Evolutionary conservation across 2,888 invertebrate genomes (phyloP).

Genomic region (Pelosia muscerda): DNA sequence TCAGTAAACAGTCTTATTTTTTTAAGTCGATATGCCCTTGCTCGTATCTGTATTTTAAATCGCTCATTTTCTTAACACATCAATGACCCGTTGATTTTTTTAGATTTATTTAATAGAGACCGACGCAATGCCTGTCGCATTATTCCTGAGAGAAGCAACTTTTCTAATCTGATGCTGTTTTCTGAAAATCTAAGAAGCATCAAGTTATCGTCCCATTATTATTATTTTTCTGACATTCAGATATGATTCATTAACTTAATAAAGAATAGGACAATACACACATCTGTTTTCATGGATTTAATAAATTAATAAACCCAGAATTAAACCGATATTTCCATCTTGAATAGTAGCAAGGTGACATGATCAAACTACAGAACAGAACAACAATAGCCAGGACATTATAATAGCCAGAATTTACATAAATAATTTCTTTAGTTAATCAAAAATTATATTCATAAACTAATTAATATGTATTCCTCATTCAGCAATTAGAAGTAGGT

Average conservation of each 20-base stretch:
- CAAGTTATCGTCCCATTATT: not conserved
- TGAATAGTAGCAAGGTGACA: not conserved
- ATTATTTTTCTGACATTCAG: not conserved
- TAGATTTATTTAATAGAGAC: constrained; percentile 3
- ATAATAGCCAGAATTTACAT: not conserved
- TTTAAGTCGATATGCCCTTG: not conserved
- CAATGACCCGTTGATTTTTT: not conserved
- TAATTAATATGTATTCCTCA: too few species aligned
- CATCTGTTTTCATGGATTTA: too few species aligned
- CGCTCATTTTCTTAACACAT: not conserved
- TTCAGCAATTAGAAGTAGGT: too few species aligned
- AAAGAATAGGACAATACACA: not conserved
- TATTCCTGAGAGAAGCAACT: not conserved
- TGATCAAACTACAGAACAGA: not conserved
- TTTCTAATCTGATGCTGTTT: constrained; percentile 1
- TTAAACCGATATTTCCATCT: too few species aligned
- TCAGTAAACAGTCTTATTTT: not conserved
- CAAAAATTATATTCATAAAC: not conserved
- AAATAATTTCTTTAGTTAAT: not conserved
- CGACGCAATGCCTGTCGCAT: constrained; percentile 1
- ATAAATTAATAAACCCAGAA: too few species aligned
- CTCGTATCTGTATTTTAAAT: not conserved
- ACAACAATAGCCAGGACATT: not conserved
- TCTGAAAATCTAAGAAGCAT: not conserved
- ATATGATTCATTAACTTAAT: not conserved